phyloP scores from a whole-genome alignment of 2,888 invertebrate species.

The Campoletis raptor region DNA sequence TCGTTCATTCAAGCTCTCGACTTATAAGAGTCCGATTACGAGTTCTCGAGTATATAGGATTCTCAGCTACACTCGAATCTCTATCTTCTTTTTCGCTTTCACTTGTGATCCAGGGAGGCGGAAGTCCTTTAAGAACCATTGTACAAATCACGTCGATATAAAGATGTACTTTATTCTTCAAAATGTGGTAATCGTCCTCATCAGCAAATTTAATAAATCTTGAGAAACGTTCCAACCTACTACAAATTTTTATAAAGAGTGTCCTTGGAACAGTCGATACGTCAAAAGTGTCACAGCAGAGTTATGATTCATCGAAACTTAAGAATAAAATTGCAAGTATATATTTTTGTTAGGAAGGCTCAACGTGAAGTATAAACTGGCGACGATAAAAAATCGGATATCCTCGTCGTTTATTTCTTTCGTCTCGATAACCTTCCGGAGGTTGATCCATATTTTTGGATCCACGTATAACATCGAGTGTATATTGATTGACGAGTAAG shows the following conservation, averaged over 20 bases:
- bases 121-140: constrained; percentile 29
- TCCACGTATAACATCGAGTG: neutral
- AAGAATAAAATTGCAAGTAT: neutral
- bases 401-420: constrained; percentile 23
- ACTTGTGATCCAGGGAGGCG: constrained; percentile 34
- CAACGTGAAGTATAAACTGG: neutral
- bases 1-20: constrained; percentile 49
- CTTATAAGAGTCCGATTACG: constrained; percentile 61
- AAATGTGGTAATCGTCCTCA: neutral
- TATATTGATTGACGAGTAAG: constrained; percentile 2
- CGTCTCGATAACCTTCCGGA: constrained; percentile 32
- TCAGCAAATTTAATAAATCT: neutral
- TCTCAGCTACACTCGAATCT: constrained; percentile 7
- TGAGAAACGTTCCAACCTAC: neutral
- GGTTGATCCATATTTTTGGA: neutral
- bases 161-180: neutral
- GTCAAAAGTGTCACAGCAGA: neutral
- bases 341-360: neutral
- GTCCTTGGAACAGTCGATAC: neutral
- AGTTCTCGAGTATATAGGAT: constrained; percentile 25
- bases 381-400: neutral
- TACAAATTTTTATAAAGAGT: neutral
- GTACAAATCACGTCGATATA: constrained; percentile 37
- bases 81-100: constrained; percentile 45
- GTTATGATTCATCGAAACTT: neutral